Base-by-base conservation (phyloP, 2,113 vertebrate genomes). In the Siniperca chuatsi region DNA sequence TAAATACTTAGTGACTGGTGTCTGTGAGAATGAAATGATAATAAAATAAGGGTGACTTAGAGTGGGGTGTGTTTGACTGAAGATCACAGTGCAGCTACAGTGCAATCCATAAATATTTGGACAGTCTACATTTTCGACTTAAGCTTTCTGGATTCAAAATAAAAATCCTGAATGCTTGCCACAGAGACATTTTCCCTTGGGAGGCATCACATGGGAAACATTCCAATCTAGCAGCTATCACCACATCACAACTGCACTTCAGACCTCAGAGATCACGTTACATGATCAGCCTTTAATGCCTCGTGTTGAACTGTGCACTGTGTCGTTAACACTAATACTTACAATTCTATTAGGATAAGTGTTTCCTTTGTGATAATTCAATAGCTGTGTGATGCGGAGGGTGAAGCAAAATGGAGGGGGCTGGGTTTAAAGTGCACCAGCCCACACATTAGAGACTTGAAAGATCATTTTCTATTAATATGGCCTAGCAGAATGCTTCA, bases 351-450 rank as follows among this genome's bases (percentile, higher is more conserved):
- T 87, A 70, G 81, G 72, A 70, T 76, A 79, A 91, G 82, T 88
- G 76, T 93, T 92, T 89, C 89, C 91, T 83, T 78, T 82, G 12
- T 78, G 48, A 83, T 88, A 90, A 93, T 90, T 79, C 20, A 86
- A 89, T 93, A 65, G 37, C 8, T 35, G 65, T 2, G 13, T 35
- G 44, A 46, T 85, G 29, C 29, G 29, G 29, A 29, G 23, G n/a
- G 10, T 25, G 64, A 66, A 29, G 75, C 23, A 4, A 78, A 74
- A 79, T 70, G 42, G 9, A 68, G n/a, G 21, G 12, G 48, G 11
- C 8, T 70, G 66, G 65, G 50, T 81, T 83, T 79, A 64, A 85
- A 92, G 82, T 89, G 87, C 79, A 79, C 25, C 40, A 75, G 64
- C 82, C 77, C 65, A 74, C 69, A 81, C 85, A 90, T 89, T 86